Conservation (phyloP, 2,797 vertebrate species). For the Mionectes olivaceus region DNA sequence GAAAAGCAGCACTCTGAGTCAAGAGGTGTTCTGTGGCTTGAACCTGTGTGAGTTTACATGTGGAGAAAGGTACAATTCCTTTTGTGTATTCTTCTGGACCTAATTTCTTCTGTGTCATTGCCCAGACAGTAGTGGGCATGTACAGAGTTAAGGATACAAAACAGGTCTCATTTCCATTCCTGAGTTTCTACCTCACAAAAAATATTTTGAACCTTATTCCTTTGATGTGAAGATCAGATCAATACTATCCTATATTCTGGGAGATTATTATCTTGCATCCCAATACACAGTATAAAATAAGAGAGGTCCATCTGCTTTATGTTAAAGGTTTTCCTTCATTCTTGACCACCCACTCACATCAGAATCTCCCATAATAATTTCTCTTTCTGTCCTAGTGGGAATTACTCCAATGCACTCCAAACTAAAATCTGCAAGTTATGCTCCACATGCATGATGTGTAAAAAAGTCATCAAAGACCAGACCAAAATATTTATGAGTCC, state of each 20-base stretch:
- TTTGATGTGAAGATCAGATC: background rate
- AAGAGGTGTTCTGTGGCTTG: background rate
- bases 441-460: background rate
- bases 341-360: conserved; percentile 31
- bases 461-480: conserved; percentile 23
- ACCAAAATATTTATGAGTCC: conserved; percentile 36
- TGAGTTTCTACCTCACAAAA: background rate
- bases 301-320: conserved; percentile 10
- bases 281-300: background rate
- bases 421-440: background rate
- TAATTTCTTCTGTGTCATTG: background rate
- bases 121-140: background rate
- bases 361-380: background rate
- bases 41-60: background rate
- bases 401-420: background rate
- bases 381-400: background rate
- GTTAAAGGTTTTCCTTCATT: conserved; percentile 15
- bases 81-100: background rate
- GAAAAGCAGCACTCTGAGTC: background rate
- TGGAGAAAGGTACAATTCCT: background rate
- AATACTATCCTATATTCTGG: background rate
- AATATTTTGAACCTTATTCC: background rate
- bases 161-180: background rate
- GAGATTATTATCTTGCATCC: background rate
- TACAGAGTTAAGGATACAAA: background rate